Conservation (phyloP, 2,888 invertebrate genomes). For the Zaprionus bogoriensis region DNA sequence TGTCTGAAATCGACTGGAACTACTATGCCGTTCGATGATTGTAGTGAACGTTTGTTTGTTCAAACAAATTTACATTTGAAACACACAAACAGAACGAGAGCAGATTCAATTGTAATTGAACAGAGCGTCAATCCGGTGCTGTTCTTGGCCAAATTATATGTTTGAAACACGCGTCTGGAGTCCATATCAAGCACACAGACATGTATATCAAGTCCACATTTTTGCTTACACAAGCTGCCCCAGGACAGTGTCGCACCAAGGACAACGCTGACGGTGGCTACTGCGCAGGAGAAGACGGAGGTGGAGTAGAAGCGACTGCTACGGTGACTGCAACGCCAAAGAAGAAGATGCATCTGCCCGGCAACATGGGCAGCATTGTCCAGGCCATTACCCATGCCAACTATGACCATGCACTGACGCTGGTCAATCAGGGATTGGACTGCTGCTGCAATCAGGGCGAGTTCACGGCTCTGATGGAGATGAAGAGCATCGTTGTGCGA, state of each 20-base stretch:
- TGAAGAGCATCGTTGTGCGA: slow-evolving; percentile 57
- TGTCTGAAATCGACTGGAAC: no score
- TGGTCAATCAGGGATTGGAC: slow-evolving; percentile 35
- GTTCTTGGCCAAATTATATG: slow-evolving; percentile 22
- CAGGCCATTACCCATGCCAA: slow-evolving; percentile 47
- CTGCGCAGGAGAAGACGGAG: background rate
- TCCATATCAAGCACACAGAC: slow-evolving; percentile 5
- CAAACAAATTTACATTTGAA: background rate
- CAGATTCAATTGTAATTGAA: background rate
- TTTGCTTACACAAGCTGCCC: slow-evolving; percentile 69
- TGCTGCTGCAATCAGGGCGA: slow-evolving; percentile 14
- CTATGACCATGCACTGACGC: slow-evolving; percentile 50
- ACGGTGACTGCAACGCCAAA: background rate
- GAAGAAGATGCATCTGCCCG: background rate
- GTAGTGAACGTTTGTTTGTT: no score
- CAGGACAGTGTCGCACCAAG: slow-evolving; percentile 11
- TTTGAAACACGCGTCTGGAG: slow-evolving; percentile 12
- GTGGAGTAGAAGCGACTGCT: background rate
- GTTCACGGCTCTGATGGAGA: slow-evolving; percentile 44
- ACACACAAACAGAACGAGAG: background rate
- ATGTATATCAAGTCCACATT: slow-evolving; percentile 55
- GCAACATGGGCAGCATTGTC: slow-evolving; percentile 30
- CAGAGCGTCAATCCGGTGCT: background rate
- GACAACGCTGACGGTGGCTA: background rate
- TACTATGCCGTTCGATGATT: no score